Base-by-base conservation (phyloP, 2,797 vertebrate genomes). In the Denticeps clupeoides region DNA sequence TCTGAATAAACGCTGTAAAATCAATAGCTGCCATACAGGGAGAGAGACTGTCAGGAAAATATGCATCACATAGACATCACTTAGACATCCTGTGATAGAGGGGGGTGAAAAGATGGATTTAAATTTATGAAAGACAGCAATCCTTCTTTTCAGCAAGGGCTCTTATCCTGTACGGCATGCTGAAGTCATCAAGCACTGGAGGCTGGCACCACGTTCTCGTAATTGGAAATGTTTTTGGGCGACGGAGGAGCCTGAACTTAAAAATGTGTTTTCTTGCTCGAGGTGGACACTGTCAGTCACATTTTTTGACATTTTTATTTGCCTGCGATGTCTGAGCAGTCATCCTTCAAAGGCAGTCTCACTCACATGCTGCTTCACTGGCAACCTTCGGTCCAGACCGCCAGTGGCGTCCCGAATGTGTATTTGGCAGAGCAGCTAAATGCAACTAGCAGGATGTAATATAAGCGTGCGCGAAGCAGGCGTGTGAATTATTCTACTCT, bases 261-360 rank as follows among this genome's bases (percentile, higher is more conserved):
- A 55, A 53, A 46, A 64, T 64, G 45, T 53, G 51, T 63, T 72
- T 77, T 78, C 70, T 74, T 51, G 64, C 70, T 63, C 65, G 65
- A 65, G 37, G 64, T 70, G 58, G 62, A 38, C 13, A 8, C 19
- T 38, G 35, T 38, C 35, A 57, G 40, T 13, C 60, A 62, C 55
- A 41, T 53, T 60, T 68, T 71, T 70, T 73, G 68, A 75, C 72
- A 73, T 74, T 72, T 78, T 65, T 71, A 79, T 71, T 73, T 67
- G 70, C 66, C 41, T 51, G 64, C 65, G 63, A 55, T 47, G 29
- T 68, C 28, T 29, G 73, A 69, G 70, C 63, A 9, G 48, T 47
- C 47, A 56, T 54, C 37, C 58, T 69, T 63, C 23, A 33, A 31
- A 53, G 63, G 64, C 32, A 25, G 24, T 12, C n/a, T 25, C 33